Evolutionary conservation across 2,797 vertebrate genomes (phyloP).

Genomic region (Tangara arthus): DNA sequence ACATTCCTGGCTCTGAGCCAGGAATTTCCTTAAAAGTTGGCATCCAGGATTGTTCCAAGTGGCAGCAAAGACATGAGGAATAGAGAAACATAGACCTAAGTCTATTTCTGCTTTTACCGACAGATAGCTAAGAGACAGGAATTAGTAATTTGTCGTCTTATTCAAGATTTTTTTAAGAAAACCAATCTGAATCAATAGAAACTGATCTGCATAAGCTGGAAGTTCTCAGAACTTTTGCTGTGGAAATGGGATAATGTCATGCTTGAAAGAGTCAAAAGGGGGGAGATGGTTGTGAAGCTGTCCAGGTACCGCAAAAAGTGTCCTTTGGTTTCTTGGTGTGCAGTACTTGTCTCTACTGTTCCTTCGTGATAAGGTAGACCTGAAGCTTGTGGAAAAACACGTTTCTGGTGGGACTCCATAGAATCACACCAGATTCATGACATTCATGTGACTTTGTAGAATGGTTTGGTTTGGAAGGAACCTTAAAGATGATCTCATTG

Average conservation of each 20-base stretch:
- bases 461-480: no score
- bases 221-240: neutral
- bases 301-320: neutral
- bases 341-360: neutral
- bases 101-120: neutral
- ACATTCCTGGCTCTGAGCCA: neutral
- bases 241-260: neutral
- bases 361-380: neutral
- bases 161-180: neutral
- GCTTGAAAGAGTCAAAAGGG: neutral
- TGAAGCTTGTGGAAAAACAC: neutral
- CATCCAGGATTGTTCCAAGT: neutral
- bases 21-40: neutral
- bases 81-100: neutral
- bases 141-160: neutral
- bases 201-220: neutral
- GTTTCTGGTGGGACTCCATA: neutral
- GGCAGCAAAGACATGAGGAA: neutral
- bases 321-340: neutral
- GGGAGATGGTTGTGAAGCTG: neutral
- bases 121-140: neutral
- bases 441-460: neutral
- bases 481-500: no score
- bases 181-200: neutral
- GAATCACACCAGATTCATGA: rapidly evolving